phyloP scores from a whole-genome alignment of 2,113 vertebrate species.

The Pseudolaguvia tuberculata region DNA sequence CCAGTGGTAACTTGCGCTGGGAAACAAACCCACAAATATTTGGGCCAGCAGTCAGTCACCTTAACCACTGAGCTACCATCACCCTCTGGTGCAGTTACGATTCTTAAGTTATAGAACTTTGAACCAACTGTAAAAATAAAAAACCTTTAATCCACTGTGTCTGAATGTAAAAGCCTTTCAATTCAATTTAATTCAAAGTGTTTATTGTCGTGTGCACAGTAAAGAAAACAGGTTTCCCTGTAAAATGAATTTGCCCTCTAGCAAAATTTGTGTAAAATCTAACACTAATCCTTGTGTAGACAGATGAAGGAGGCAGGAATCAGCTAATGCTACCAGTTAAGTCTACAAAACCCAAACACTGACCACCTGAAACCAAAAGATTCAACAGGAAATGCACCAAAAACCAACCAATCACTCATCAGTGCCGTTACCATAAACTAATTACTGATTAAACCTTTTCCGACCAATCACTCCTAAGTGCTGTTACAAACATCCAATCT shows the following conservation, averaged over 20 bases:
- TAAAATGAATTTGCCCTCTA: conserved; percentile 4
- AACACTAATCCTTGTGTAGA: conserved; percentile 20
- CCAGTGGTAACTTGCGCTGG: too few species aligned
- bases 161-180: conserved; percentile 1
- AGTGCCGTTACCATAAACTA: neutral
- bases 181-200: too few species aligned
- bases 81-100: too few species aligned
- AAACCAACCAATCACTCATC: too few species aligned
- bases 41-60: neutral
- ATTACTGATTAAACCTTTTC: neutral
- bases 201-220: too few species aligned
- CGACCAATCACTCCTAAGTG: neutral
- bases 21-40: too few species aligned
- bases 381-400: too few species aligned
- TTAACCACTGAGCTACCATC: too few species aligned
- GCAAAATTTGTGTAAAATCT: conserved; percentile 16
- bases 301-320: neutral
- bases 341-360: neutral
- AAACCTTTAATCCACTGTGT: too few species aligned
- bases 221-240: too few species aligned
- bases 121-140: too few species aligned
- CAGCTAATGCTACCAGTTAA: neutral
- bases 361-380: neutral
- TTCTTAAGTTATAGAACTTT: too few species aligned
- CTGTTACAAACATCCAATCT: neutral